Conservation (phyloP, 2,888 invertebrate genomes). For the Nymphalis urticae region DNA sequence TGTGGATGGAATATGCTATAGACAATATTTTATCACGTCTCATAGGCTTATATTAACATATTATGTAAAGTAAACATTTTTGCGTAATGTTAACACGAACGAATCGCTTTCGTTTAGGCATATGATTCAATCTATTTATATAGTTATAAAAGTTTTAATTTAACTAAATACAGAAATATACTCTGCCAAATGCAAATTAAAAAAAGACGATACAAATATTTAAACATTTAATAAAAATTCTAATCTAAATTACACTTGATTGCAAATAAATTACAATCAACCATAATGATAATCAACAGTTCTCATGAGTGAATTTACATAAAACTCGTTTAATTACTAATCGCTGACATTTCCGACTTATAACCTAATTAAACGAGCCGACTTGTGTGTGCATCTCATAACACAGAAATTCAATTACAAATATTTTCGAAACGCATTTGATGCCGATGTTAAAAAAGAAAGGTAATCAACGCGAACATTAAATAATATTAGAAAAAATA, state of each 20-base stretch:
- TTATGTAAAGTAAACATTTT: too few relatives aligned
- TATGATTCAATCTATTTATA: too few relatives aligned
- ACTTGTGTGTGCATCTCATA: conserved; percentile 45
- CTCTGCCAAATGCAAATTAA: neutral
- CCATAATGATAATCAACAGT: conserved; percentile 13
- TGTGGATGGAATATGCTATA: too few relatives aligned
- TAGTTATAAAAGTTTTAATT: too few relatives aligned
- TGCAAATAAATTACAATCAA: conserved; percentile 39
- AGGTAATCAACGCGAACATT: conserved; percentile 64
- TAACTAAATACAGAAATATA: too few relatives aligned
- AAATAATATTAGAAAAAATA: conserved; percentile 54
- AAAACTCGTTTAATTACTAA: conserved; percentile 30
- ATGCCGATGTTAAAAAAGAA: conserved; percentile 60
- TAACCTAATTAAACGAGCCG: conserved; percentile 37
- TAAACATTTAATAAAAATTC: conserved; percentile 19
- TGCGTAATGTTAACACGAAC: too few relatives aligned
- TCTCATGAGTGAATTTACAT: conserved; percentile 28
- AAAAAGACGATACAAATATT: neutral
- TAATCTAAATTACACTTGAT: conserved; percentile 24
- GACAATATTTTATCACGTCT: too few relatives aligned
- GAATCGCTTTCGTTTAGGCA: too few relatives aligned
- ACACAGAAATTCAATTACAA: conserved; percentile 57
- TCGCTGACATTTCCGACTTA: conserved; percentile 32
- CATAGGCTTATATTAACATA: too few relatives aligned
- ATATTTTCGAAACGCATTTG: conserved; percentile 33